Base-by-base conservation (phyloP, 2,113 vertebrate species). In the Engraulis encrasicolus region DNA sequence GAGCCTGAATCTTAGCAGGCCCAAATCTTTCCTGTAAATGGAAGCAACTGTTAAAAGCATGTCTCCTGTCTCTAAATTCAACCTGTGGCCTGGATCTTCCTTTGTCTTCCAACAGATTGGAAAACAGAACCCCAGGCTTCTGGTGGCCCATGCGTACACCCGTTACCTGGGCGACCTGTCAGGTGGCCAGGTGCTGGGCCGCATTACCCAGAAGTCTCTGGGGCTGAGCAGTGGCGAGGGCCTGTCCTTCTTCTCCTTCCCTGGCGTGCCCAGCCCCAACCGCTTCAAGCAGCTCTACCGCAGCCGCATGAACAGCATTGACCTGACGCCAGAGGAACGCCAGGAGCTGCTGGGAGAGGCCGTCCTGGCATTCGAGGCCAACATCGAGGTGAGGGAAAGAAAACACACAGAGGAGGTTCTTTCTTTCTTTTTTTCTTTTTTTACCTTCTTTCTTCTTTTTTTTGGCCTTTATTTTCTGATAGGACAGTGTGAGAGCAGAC, bases 281-380 rank as follows among this genome's bases (percentile, higher is more conserved):
- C 97, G 95, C 82, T 99, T 99, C 93, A 99, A 99, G 91, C 98
- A 99, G 92, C 95, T 99, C 50, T 99, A 98, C 87, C 94, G 98
- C n/a, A 93, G 96, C 82, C 95, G 96, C 12, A 98, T 99, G 97
- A 98, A 99, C 86, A 92, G 95, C 15, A 92, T 99, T 0, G 97
- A 97, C 85, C 93, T 97, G 94, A 96, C 89, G 12, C 84, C 87
- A 0, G 78, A 84, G 84, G 92, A 95, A 81, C 93, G 86, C 89
- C 83, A 40, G 31, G 93, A 88, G 31, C 92, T 97, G 83, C 88
- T 96, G 84, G 89, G 96, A 7, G 98, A 99, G 89, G 97, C 97
- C 5, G 95, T 96, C 88, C 87, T 78, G 0, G 95, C 97, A 0
- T 99, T 99, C 78, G 88, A 94, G 84, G 79, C 90, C n/a, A 95